phyloP scores from a whole-genome alignment of 92 coral and sea anemone species.

The Umimayanthus kanabou region DNA sequence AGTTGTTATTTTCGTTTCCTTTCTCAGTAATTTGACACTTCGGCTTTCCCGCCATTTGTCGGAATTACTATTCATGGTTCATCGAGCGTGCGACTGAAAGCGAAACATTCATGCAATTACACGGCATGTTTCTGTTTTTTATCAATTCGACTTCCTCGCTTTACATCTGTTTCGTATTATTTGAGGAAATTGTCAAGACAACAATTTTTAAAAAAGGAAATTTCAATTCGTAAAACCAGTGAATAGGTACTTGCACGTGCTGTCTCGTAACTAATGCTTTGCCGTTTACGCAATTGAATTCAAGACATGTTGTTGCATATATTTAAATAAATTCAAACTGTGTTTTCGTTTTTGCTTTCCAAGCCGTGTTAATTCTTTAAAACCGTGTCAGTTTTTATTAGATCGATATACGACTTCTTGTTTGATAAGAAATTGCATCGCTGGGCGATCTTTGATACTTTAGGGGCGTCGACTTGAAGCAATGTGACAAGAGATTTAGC shows the following conservation, averaged over 20 bases:
- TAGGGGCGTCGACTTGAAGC: too few relatives aligned
- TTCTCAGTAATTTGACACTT: not conserved
- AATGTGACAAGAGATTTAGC: too few relatives aligned
- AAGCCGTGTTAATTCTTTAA: not conserved
- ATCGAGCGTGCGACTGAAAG: not conserved
- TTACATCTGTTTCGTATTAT: not conserved
- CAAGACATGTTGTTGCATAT: not conserved
- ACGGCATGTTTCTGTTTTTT: not conserved
- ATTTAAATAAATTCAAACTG: too few relatives aligned
- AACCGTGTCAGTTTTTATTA: too few relatives aligned
- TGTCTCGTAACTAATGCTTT: not conserved
- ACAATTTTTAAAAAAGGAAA: too few relatives aligned
- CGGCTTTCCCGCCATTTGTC: not conserved
- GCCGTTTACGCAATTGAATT: not conserved
- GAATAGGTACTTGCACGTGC: not conserved
- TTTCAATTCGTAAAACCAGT: not conserved
- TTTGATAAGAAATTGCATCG: too few relatives aligned
- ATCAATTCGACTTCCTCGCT: not conserved
- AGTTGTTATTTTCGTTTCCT: not conserved
- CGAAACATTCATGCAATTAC: too few relatives aligned
- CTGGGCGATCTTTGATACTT: too few relatives aligned
- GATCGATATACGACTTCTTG: not conserved
- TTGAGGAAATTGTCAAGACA: too few relatives aligned
- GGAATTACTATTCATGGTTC: not conserved
- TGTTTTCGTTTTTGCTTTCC: not conserved